Evolutionary conservation across 2,888 invertebrate species (phyloP).

Genomic region (Pyrocoelia pectoralis): DNA sequence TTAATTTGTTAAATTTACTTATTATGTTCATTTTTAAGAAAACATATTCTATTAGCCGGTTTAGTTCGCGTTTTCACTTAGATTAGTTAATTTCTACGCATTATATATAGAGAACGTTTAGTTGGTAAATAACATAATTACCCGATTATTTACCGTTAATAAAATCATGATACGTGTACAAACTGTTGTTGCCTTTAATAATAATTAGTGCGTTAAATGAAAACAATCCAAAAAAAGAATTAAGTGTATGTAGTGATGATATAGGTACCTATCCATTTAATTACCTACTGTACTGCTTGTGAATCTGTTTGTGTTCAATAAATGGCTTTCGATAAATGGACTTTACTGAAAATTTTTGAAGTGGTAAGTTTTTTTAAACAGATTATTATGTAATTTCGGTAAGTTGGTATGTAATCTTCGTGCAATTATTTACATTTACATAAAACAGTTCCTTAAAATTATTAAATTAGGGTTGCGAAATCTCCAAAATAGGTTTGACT

Average conservation of each 20-base stretch:
- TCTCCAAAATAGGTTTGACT: too few species aligned
- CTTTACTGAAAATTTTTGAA: conserved; percentile 55
- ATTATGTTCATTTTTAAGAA: conserved; percentile 7
- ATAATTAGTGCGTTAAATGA: conserved; percentile 21
- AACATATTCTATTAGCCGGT: not conserved
- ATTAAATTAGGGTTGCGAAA: too few species aligned
- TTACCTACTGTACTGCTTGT: not conserved
- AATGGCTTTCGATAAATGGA: conserved; percentile 55
- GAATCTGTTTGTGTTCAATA: not conserved
- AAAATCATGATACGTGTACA: conserved; percentile 2
- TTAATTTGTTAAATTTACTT: not conserved
- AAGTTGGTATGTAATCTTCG: too few species aligned
- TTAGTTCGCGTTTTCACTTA: not conserved
- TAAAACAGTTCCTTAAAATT: too few species aligned
- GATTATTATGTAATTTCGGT: too few species aligned
- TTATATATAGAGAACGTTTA: not conserved
- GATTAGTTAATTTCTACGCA: too few species aligned
- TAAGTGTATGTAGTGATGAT: conserved; percentile 6
- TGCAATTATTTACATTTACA: too few species aligned
- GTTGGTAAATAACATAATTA: not conserved
- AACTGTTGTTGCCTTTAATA: conserved; percentile 9
- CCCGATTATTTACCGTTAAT: conserved; percentile 6
- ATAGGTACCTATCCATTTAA: not conserved
- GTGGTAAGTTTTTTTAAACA: conserved; percentile 51
- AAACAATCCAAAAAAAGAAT: conserved; percentile 18